Evolutionary conservation across 2,113 vertebrate species (phyloP), one percentile per base, ranked within the genome.

Genomic region (Entomyzon cyanotis): DNA sequence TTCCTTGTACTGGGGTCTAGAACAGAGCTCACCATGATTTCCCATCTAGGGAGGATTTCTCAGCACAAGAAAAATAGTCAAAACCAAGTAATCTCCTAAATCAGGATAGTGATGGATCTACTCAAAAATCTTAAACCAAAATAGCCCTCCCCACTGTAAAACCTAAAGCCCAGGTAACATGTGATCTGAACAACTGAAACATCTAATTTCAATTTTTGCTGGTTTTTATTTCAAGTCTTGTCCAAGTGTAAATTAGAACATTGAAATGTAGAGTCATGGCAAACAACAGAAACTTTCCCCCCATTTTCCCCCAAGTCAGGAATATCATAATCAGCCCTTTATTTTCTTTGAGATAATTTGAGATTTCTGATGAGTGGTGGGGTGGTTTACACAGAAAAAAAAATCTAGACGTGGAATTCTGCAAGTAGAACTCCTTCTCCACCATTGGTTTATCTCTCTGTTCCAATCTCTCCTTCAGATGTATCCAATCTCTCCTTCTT

Each of bases 1-100:
- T 89, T 90, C 79, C 83, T 78, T 78, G 60, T 41, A 22, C 62
- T 87, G 73, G 37, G n/a, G 77, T 92, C 85, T 92, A 90, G 86
- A 94, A 63, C 46, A 81, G 63, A 90, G 37, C 67, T 93, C 44
- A 58, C 59, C 44, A 9, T 90, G 71, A 85, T 90, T 91, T 94
- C 82, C 90, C 52, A 55, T 78, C 79, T 83, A 31, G 1, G 39
- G 16, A 94, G 75, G 77, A 74, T 70, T 92, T 87, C 68, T 86
- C 67, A 49, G 27, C n/a, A 55, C 41, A 55, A 73, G 42, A 80
- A 79, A 92, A 94, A 62, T 14, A 80, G 39, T 59, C 19, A 55
- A 70, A 90, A 90, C 1, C 17, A 82, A 78, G 37, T 46, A 12
- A 85, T 58, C 19, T 89, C 33, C 53, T 77, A 47, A 74, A 77